Evolutionary conservation across 2,888 invertebrate genomes (phyloP), one percentile per base, ranked within the genome.

Genomic region (Scaptomyza polygonia): DNA sequence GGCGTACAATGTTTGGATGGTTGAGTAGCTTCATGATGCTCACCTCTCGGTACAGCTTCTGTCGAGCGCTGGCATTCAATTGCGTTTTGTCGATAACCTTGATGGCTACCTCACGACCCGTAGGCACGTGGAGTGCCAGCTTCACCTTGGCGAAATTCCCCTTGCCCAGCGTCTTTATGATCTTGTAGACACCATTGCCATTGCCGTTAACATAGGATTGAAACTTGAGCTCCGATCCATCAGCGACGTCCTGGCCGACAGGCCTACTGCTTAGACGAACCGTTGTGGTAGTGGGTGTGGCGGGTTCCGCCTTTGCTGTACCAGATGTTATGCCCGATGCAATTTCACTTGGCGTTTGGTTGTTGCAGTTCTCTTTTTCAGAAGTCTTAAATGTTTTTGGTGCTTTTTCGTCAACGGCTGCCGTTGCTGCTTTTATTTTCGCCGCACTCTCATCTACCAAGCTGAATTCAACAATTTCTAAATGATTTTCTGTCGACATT

Each of bases 41-140:
- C 86, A 95, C 95, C 93, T 95, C 95, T 92, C 95, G 94, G 92
- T 95, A 95, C 91, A 98, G 95, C 94, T 99, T 99, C 93, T 99
- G 99, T 92, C 99, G 94, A 93, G 98, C 98, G 91, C 98, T 97
- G 85, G 98, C 98, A 93, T 99, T 99, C 90, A 99, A 94, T 93
- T 99, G 99, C 72, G 99, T 99, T 94, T 99, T 99, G 94, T 99
- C 99, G 91, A 99, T 99, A 92, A 99, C 99, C 94, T 99, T 99
- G 92, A 99, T 99, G 88, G 99, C 99, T 91, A 99, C 99, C 94
- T 99, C 99, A 93, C 98, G 98, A 86, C 99, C 99, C 77, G 99
- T 99, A 88, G 99, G 99, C 87, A 99, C 96, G 93, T 99, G 99
- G 92, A 98, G 98, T 89, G 99, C 99, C 88, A 99, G 94, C 93